Evolutionary conservation across 2,113 vertebrate species (phyloP), one percentile per base, ranked within the genome.

Genomic region (Rhabdornis inornatus): DNA sequence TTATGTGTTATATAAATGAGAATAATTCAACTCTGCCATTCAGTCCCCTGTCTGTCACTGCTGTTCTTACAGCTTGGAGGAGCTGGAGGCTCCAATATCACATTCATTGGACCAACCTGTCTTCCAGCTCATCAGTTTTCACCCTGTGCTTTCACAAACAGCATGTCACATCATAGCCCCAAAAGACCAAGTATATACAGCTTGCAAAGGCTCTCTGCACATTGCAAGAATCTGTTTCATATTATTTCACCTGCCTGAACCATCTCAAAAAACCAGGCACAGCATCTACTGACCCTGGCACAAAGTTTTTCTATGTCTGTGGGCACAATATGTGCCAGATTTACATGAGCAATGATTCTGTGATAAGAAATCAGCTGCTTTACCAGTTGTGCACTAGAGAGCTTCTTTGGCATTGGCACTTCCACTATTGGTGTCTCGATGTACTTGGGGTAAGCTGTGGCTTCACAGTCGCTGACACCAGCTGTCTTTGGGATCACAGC

Each of bases 341-440:
- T 55, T 25, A 52, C 50, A 24, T 2, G 15, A 55, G 33, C 37
- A 72, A 63, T 59, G 72, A 40, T 19, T 52, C 23, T 45, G 28
- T 31, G 39, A n/a, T 53, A 56, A 81, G 63, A 92, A 95, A 86
- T 28, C 3, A 49, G n/a, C 39, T 87, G 37, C 85, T 97, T 98
- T 97, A 99, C 99, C 98, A 98, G 96, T 60, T 97, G 97, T 28
- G 93, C 37, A 8, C 89, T 95, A 0, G 97, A 94, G 53, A 99
- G 97, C 95, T 99, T 99, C 93, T 88, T 98, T 52, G 99, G 99
- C 98, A 99, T 99, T 2, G 99, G 99, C 37, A 99, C 98, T 7
- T 99, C 99, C 37, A 99, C 99, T 1, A 98, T 59, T 1, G 99
- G 98, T 56, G 98, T 97, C 97, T 99, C 98, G 0, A 98, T 76